Evolutionary conservation across 2,797 vertebrate species (phyloP).

Genomic region (Hydrophis major): DNA sequence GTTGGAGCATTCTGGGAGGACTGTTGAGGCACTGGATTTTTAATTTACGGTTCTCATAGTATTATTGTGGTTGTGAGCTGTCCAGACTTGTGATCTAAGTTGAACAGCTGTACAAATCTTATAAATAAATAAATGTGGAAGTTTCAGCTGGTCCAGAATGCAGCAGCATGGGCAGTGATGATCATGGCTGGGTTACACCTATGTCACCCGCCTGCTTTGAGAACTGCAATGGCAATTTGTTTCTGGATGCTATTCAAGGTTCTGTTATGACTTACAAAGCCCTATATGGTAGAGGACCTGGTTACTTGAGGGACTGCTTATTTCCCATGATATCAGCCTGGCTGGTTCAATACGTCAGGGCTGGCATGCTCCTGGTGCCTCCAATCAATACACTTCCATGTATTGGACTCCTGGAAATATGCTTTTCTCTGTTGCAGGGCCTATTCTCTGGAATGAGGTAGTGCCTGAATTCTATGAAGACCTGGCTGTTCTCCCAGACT

Average conservation of each 20-base stretch:
- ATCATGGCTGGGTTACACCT: not conserved
- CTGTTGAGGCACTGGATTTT: not conserved
- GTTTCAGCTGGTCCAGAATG: not conserved
- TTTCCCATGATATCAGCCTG: not conserved
- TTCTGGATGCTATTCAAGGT: not conserved
- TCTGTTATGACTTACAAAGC: not conserved
- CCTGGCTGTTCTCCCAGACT: not conserved
- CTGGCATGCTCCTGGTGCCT: not conserved
- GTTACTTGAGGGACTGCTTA: not conserved
- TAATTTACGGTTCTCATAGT: not conserved
- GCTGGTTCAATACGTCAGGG: not conserved
- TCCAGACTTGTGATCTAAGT: not conserved
- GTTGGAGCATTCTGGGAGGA: not conserved
- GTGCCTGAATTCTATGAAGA: no score
- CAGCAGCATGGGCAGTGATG: not conserved
- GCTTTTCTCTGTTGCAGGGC: not conserved
- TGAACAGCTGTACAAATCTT: not conserved
- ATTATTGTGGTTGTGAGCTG: not conserved
- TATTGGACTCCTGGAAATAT: not conserved
- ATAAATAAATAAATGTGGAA: not conserved
- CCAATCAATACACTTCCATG: not conserved
- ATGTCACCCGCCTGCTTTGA: not conserved
- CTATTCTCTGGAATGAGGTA: not conserved
- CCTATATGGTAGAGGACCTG: not conserved
- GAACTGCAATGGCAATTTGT: not conserved